Conservation (phyloP, 2,888 invertebrate genomes). For the Caenorhabditis macrosperma region DNA sequence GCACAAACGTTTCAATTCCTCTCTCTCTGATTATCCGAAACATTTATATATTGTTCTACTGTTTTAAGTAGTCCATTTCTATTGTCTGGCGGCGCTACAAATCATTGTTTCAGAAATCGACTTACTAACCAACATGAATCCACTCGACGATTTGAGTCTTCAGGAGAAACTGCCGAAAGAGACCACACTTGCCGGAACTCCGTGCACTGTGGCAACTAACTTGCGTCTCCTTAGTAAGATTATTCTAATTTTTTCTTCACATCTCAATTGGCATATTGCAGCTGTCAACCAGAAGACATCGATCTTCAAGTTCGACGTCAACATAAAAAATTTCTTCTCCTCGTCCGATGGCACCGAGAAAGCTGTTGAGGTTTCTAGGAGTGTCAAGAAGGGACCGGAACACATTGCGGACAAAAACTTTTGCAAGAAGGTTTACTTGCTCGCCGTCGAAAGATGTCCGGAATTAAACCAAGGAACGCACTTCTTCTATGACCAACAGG, state of each 20-base stretch:
- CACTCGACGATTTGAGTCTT: too few species aligned
- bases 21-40: too few species aligned
- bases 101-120: too few species aligned
- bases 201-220: neutral
- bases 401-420: neutral
- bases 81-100: too few species aligned
- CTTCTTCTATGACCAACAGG: constrained; percentile 39
- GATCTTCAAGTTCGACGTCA: constrained; percentile 13
- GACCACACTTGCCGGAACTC: neutral
- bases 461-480: neutral
- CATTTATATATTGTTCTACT: too few species aligned
- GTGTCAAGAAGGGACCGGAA: neutral
- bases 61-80: too few species aligned
- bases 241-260: too few species aligned
- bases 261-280: neutral
- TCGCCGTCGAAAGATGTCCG: neutral
- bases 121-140: too few species aligned
- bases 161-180: too few species aligned
- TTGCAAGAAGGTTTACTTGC: neutral
- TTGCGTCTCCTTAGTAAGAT: neutral
- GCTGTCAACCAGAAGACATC: neutral
- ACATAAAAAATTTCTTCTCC: neutral
- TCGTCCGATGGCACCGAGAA: neutral
- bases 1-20: too few species aligned
- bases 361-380: constrained; percentile 5